Percentiles rank a stretch among this genome's conserved stretches.
phyloP scores from a whole-genome alignment of 1,140 invertebrate genomes.

The Hormaphis cornu region DNA sequence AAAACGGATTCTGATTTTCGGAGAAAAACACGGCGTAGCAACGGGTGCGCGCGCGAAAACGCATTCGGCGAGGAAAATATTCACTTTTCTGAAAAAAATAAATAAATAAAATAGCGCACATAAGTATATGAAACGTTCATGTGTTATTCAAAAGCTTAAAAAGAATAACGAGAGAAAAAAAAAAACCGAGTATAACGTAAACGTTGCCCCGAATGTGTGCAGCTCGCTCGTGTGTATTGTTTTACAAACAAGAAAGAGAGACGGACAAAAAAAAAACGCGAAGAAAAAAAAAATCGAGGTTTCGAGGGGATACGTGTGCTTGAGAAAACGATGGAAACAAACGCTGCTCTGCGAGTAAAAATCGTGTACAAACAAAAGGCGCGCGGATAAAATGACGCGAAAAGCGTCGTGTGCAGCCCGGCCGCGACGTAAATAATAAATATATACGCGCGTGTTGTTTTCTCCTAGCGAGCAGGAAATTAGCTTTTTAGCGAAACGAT shows the following conservation, averaged over 20 bases:
- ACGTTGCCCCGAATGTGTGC: background rate
- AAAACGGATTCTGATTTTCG: no score
- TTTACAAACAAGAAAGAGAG: slow-evolving; percentile 6
- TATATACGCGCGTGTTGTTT: background rate
- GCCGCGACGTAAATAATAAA: slow-evolving; percentile 26
- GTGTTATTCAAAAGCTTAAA: slow-evolving; percentile 17
- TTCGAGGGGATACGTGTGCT: no score
- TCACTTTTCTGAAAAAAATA: slow-evolving; percentile 28
- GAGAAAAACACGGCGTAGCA: no score
- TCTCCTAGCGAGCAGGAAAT: background rate
- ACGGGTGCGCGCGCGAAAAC: background rate
- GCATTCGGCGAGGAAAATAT: slow-evolving; percentile 2
- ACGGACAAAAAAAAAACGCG: background rate
- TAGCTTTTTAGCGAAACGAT: no score
- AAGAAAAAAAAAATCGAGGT: background rate
- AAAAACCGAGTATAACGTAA: slow-evolving; percentile 11
- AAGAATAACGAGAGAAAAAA: no score
- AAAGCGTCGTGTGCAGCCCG: slow-evolving; percentile 19
- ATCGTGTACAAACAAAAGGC: background rate
- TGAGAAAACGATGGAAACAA: no score
- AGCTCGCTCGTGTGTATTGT: slow-evolving; percentile 4
- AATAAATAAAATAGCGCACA: no score
- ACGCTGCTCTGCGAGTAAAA: no score
- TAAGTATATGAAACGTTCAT: no score
- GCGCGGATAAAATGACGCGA: slow-evolving; percentile 4